Evolutionary conservation across 2,888 invertebrate species (phyloP), one percentile per base, ranked within the genome.

Genomic region (Ornithoptera alexandrae): DNA sequence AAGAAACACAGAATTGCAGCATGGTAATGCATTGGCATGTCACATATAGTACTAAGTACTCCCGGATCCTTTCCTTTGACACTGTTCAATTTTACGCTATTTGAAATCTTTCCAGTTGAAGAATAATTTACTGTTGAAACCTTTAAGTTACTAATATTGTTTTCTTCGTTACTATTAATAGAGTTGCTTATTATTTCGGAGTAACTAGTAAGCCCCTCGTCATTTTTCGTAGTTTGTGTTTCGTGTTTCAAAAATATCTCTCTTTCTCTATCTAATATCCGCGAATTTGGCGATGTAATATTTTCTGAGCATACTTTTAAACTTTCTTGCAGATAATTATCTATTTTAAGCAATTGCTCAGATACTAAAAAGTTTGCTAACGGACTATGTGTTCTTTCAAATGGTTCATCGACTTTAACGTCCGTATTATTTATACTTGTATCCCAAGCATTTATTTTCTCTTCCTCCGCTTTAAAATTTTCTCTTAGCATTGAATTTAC

Each of bases 21-120:
- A 78, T 93, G 92, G 84, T 93, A 93, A 84, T 93, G 93, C 81
- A 90, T 85, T 73, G 93, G 93, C 89, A 93, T 87, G 76, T 89
- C 90, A 81, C 85, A 89, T 78, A 93, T 84, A 81, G 82, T 82
- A 74, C 82, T 82, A 72, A 89, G 77, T 73, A 92, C 80, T 81
- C 90, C 87, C 68, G 76, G 78, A 61, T 77, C 81, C 77, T 81
- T 84, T 71, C 79, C 81, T 76, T 79, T 80, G 80, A 84, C 85
- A 87, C 88, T 88, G 84, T 86, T 86, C 83, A 78, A 62, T 78
- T 82, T 84, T 60, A 75, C 81, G 62, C 74, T 76, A 61, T 69
- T 71, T 71, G 74, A 73, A 73, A 67, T 65, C 10, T 67, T 46
- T 39, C 67, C 67, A n/a, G 57, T 39, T 59, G 46, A 24, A 64